Evolutionary conservation across 1,140 invertebrate genomes (phyloP).

Genomic region (Cyclina sinensis): DNA sequence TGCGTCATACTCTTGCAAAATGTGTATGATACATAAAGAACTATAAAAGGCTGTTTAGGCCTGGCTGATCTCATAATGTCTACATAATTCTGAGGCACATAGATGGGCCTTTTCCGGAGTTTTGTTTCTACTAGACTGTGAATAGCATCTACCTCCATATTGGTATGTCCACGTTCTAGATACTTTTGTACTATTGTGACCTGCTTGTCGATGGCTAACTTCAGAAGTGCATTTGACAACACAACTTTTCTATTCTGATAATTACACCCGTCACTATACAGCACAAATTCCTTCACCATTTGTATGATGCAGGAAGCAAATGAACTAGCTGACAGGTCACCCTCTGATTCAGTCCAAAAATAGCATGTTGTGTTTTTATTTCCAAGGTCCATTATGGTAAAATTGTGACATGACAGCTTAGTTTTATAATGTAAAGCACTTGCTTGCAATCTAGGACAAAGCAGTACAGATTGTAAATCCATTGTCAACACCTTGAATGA

Average conservation of each 20-base stretch:
- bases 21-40: too few relatives aligned
- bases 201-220: conserved; percentile 21
- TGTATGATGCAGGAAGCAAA: conserved; percentile 46
- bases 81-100: conserved; percentile 53
- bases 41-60: neutral
- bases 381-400: conserved; percentile 6
- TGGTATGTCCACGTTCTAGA: conserved; percentile 67
- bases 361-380: neutral
- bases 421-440: conserved; percentile 51
- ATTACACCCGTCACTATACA: conserved; percentile 45
- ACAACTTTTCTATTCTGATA: conserved; percentile 48
- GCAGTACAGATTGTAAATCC: conserved; percentile 43
- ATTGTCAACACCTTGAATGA: conserved; percentile 33
- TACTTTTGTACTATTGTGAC: conserved; percentile 66
- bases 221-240: conserved; percentile 27
- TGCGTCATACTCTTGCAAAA: conserved; percentile 34
- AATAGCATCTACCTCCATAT: conserved; percentile 69
- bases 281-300: neutral
- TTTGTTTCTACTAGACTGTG: conserved; percentile 62
- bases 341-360: conserved; percentile 46
- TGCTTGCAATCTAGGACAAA: conserved; percentile 49
- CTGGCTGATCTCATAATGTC: conserved; percentile 17
- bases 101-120: conserved; percentile 59
- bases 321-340: conserved; percentile 13
- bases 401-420: conserved; percentile 56